These are phyloP conservation scores for Orchestia grillus DNA, from an alignment of 1,140 invertebrate species.

Conservation along the genomic window DNA sequence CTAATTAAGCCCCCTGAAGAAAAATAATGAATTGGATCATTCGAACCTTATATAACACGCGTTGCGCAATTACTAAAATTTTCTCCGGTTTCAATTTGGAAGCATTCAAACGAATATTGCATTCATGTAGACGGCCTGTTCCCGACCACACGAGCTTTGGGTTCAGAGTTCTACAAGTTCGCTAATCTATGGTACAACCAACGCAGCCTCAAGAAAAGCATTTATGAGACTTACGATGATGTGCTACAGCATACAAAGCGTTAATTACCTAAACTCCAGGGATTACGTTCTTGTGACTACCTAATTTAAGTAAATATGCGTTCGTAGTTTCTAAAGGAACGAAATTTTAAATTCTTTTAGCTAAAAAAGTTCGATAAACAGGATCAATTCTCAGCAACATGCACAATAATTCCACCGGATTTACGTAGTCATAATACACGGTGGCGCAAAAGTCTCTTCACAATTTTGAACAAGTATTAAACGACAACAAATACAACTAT, in stretches of 20 bases:
- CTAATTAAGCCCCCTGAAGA: background rate
- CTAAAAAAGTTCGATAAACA: background rate
- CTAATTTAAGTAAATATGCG: background rate
- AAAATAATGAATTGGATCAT: background rate
- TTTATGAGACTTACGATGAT: background rate
- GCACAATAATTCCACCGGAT: background rate
- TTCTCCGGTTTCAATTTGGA: background rate
- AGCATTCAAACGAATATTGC: background rate
- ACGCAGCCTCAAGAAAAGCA: background rate
- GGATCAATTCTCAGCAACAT: background rate
- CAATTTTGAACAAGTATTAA: no score
- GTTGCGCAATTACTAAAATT: background rate
- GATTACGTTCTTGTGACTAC: background rate
- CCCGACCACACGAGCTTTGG: background rate
- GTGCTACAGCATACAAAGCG: background rate
- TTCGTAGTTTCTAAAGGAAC: background rate
- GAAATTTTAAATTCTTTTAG: background rate
- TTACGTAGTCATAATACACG: background rate
- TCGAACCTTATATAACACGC: background rate
- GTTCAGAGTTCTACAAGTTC: background rate
- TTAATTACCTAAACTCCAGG: no score
- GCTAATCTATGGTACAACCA: background rate
- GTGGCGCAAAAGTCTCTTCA: background rate
- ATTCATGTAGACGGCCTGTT: background rate
- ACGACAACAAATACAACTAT: no score